Evolutionary conservation across 2,113 vertebrate species (phyloP), one percentile per base, ranked within the genome.

Genomic region (Acrocephalus kingi): DNA sequence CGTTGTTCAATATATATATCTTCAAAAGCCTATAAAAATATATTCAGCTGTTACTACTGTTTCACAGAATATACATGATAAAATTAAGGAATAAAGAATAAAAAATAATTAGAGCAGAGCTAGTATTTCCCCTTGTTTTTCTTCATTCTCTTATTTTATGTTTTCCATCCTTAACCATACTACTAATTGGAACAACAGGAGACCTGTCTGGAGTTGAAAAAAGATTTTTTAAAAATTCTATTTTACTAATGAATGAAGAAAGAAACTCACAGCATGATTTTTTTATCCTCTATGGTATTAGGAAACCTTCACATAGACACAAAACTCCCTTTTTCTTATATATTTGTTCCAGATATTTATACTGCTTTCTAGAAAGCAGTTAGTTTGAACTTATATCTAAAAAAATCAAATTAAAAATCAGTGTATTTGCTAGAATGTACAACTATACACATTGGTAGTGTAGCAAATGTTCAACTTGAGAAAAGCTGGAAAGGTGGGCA

Each of bases 1-100:
- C 98, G 98, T 66, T 98, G 97, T 80, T 99, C 99, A 80, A 99
- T 99, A 84, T 99, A 98, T 96, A 99, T 97, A 51, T 99, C 99
- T 98, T 99, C 99, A 98, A 99, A 99, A 35, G 99, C 99, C 99
- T 99, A 80, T 56, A 59, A 79, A 92, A 94, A 67, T 52, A 92
- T 59, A 84, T 77, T 48, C 33, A 87, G 13, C 7, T 68, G 51
- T 94, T 79, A 85, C 48, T 84, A 84, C 48, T 59, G 20, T 48
- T 84, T 82, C 81, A 90, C 17, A 59, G 48, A 87, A 74, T 33
- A 46, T 37, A 8, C 10, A 69, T 62, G 9, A 83, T 56, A 61
- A 83, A 90, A 79, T 59, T 33, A 73, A 61, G 35, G 8, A 55
- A 41, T 59, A 37, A 77, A 73, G 51, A 69, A 77, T 43, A 49